Base-by-base conservation (phyloP, 92 coral and sea anemone genomes). In the Zoanthus sansibaricus region DNA sequence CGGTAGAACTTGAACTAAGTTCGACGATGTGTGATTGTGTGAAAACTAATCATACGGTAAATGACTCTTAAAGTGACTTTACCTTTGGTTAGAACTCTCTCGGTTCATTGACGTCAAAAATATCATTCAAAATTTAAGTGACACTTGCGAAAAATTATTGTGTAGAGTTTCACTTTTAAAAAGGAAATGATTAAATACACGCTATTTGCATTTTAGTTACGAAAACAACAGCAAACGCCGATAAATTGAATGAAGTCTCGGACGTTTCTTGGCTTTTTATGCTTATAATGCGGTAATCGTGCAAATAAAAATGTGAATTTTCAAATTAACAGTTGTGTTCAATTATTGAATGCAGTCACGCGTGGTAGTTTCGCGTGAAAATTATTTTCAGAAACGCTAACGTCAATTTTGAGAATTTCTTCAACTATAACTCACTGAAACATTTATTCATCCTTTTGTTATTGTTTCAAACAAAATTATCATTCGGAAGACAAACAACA, bases 301-400 rank as follows among this genome's bases (percentile, higher is more conserved):
- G 46, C 3, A 30, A 25, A 3, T 32, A 62, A 20, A 48, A 56
- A 76, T 37, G 42, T 37, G 42, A 37, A 76, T n/a, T 21, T 76
- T 64, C 30, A 52, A 25, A 31, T 30, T 52, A 54, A 76, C 67
- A 54, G 7, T 55, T 32, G 20, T 52, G 30, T 75, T 25, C 17
- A 74, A 16, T 47, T 75, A 46, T 75, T 46, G 9, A 25, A 76
- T 6, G 7, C 47, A 76, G 80, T 30, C 80, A 48, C 80, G 80
- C 80, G 80, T 51, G 33, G 12, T 70, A 11, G 15, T 48, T 76
- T 17, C 17, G 3, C 67, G 61, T 54, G 37, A 76, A 76, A 76
- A 76, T 31, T 8, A 21, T 52, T 76, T 25, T 54, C 48, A 12
- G 21, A 21, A 20, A 55, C 31, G 1, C 51, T 16, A 51, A 52